Evolutionary conservation across 2,888 invertebrate species (phyloP).

Genomic region (Spodoptera exigua): DNA sequence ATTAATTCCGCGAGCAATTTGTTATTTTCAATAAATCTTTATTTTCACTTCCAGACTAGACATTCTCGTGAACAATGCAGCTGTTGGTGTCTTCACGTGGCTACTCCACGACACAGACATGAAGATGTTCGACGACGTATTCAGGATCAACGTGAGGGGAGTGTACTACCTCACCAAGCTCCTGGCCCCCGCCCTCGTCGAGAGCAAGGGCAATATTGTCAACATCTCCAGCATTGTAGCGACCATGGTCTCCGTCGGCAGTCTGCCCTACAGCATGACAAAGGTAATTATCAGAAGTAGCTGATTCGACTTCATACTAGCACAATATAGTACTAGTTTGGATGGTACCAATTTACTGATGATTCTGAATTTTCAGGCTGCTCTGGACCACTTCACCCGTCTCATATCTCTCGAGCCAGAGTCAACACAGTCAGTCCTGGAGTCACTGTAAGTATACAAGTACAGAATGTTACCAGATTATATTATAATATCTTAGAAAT

Average conservation of each 20-base stretch:
- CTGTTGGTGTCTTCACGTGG: constrained; percentile 80
- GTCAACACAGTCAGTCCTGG: constrained; percentile 94
- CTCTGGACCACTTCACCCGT: constrained; percentile 74
- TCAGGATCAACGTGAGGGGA: constrained; percentile 91
- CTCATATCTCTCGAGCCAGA: constrained; percentile 91
- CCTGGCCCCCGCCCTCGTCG: constrained; percentile 91
- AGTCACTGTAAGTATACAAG: constrained; percentile 90
- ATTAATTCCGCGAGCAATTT: too few species aligned
- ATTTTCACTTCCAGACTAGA: constrained; percentile 44
- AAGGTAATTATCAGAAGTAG: constrained; percentile 91
- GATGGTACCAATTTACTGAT: not conserved
- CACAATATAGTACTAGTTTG: too few species aligned
- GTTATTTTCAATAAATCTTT: too few species aligned
- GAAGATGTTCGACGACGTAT: constrained; percentile 74
- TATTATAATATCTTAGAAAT: too few species aligned
- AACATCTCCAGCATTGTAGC: constrained; percentile 92
- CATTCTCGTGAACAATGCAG: constrained; percentile 86
- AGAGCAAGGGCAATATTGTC: constrained; percentile 91
- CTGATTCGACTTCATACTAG: not conserved
- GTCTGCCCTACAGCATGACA: constrained; percentile 95
- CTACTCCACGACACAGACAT: constrained; percentile 61
- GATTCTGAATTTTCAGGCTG: constrained; percentile 69
- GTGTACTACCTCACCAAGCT: constrained; percentile 90
- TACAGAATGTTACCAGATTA: too few species aligned
- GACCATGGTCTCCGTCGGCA: constrained; percentile 93